phyloP scores from a whole-genome alignment of 2,113 vertebrate species.

The Ciconia boyciana region DNA sequence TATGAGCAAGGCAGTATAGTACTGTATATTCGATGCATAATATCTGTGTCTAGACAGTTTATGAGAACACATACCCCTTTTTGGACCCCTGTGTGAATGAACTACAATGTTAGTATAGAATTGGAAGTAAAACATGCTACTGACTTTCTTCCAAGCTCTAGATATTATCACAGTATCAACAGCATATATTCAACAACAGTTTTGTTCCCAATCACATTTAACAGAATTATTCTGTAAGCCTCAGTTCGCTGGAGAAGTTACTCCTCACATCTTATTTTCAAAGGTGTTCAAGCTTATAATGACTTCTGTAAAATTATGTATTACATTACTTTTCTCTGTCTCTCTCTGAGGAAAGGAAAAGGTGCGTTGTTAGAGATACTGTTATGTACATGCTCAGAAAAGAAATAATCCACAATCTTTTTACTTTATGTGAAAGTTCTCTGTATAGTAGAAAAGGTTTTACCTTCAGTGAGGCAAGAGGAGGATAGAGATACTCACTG shows the following conservation, averaged over 20 bases:
- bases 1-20: background rate
- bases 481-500: background rate
- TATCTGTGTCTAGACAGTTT: background rate
- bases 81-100: background rate
- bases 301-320: background rate
- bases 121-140: background rate
- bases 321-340: background rate
- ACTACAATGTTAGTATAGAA: background rate
- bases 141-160: background rate
- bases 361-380: background rate
- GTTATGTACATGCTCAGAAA: background rate
- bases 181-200: background rate
- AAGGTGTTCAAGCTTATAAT: background rate
- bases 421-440: background rate
- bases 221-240: background rate
- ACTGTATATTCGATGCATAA: background rate
- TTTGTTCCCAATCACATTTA: background rate
- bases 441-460: background rate
- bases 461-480: background rate
- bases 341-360: background rate
- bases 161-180: background rate
- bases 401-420: background rate
- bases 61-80: background rate
- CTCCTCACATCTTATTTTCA: background rate
- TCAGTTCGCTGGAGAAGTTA: background rate